These are phyloP conservation scores for Amphimedon queenslandica DNA, from an alignment of 37 sponge, comb jelly and placozoan genomes.

Conservation along the genomic window DNA sequence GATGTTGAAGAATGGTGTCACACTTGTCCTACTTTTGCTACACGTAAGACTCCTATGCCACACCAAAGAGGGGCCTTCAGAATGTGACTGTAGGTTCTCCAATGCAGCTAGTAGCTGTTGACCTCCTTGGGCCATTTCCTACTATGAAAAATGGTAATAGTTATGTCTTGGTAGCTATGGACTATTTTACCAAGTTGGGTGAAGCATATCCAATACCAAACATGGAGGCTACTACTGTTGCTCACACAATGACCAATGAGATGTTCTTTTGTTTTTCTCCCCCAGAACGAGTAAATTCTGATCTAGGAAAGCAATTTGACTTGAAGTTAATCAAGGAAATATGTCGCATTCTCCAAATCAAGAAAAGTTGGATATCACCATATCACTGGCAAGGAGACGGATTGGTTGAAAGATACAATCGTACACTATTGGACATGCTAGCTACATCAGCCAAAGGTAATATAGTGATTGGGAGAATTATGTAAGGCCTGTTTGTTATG, in stretches of 20 bases:
- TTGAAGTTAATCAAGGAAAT: constrained; percentile 25
- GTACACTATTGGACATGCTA: constrained; percentile 14
- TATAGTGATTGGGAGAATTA: constrained; percentile 34
- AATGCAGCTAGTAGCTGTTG: constrained; percentile 38
- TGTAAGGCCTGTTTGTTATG: constrained; percentile 32
- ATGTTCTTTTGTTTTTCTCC: constrained; percentile 48
- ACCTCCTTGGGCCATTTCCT: constrained; percentile 48
- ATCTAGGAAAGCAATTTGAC: constrained; percentile 49
- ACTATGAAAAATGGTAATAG: constrained; percentile 28
- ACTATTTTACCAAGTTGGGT: constrained; percentile 48
- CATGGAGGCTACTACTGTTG: constrained; percentile 49
- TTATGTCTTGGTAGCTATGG: constrained; percentile 40
- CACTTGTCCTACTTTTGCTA: constrained; percentile 24
- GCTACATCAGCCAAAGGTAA: neutral
- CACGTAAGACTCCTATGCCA: constrained; percentile 22
- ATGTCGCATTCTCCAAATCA: constrained; percentile 19
- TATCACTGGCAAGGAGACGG: constrained; percentile 62
- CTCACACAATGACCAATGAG: constrained; percentile 21
- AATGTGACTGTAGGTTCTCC: constrained; percentile 25
- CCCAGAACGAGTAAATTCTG: constrained; percentile 46
- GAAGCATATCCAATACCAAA: constrained; percentile 58
- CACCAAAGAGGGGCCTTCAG: constrained; percentile 24
- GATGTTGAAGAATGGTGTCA: constrained; percentile 30
- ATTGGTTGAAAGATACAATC: constrained; percentile 51
- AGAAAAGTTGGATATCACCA: constrained; percentile 40